Evolutionary conservation across 1,140 invertebrate genomes (phyloP), one percentile per base, ranked within the genome.

Genomic region (Drosophila burlai): DNA sequence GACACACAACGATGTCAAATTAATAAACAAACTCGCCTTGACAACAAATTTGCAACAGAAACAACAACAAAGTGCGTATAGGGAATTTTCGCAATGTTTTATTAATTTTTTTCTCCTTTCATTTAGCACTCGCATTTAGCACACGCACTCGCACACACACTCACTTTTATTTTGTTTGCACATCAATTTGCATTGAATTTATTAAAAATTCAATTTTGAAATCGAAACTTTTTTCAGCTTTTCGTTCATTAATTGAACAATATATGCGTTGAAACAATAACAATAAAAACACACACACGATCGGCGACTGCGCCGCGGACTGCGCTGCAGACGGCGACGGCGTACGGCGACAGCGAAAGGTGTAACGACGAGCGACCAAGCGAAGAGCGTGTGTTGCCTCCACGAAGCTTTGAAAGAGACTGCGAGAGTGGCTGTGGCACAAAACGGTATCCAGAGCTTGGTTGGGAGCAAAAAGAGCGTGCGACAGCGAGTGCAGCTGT

Each of bases 11-110:
- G 84, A 74, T 90, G 85, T 84, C 85, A 89, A 89, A 89, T 90
- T 90, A 89, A 89, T 89, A 90, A 89, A 89, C 84, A 86, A 79
- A 82, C 75, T 79, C 78, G 82, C 46, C 82, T 66, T 73, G 81
- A 58, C 67, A 67, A 43, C 62, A 73, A 38, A 58, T 45, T 24
- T 67, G 55, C 63, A 78, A 76, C 29, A 55, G 45, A 57, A 54
- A 65, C 58, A 66, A 55, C 50, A 47, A 64, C 21, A 67, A 58
- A 46, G 38, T 64, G 78, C 54, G 59, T 74, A 45, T 58, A 58
- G 47, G 66, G 67, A 65, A 59, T 62, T 59, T 82, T 82, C 76
- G 55, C 81, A 83, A 83, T 75, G 61, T 68, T 82, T 69, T 60
- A 34, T 76, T 40, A 52, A 63, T 50, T 54, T 49, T 57, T 62